A percentile compares a stretch with the other conserved stretches of the same genome.
Conservation (phyloP, 2,888 invertebrate genomes). For the Archips crataeganus region DNA sequence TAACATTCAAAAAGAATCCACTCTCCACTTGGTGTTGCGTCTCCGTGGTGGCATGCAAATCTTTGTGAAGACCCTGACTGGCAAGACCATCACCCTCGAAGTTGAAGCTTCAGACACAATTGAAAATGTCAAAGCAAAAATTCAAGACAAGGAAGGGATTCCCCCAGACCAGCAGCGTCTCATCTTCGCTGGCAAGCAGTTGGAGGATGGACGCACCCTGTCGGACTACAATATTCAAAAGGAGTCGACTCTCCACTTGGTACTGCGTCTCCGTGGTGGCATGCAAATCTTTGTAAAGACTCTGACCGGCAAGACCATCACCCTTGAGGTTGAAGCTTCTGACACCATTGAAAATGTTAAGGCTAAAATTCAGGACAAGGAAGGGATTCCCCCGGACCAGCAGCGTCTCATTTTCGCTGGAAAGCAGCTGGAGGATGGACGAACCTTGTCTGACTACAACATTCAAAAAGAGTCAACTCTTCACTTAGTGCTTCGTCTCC, state of each 20-base stretch:
- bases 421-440: conserved; percentile 64
- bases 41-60: conserved; percentile 53
- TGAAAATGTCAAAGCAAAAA: conserved; percentile 50
- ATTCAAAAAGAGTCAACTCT: conserved; percentile 66
- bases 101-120: conserved; percentile 51
- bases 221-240: conserved; percentile 43
- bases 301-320: conserved; percentile 56
- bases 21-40: conserved; percentile 49
- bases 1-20: conserved; percentile 54
- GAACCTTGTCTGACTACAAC: conserved; percentile 60
- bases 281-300: conserved; percentile 56
- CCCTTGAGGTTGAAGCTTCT: conserved; percentile 57
- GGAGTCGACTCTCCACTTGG: conserved; percentile 38
- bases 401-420: conserved; percentile 60
- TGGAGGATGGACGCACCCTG: conserved; percentile 47
- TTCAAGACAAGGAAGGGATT: conserved; percentile 51
- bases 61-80: conserved; percentile 51
- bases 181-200: conserved; percentile 50
- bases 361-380: conserved; percentile 61
- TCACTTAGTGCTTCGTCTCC: conserved; percentile 56
- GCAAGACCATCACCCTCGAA: conserved; percentile 51
- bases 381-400: conserved; percentile 62
- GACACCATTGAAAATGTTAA: conserved; percentile 64
- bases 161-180: conserved; percentile 51
- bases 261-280: conserved; percentile 45